phyloP scores from a whole-genome alignment of 1,140 invertebrate genomes.

The Drosophila burlai region DNA sequence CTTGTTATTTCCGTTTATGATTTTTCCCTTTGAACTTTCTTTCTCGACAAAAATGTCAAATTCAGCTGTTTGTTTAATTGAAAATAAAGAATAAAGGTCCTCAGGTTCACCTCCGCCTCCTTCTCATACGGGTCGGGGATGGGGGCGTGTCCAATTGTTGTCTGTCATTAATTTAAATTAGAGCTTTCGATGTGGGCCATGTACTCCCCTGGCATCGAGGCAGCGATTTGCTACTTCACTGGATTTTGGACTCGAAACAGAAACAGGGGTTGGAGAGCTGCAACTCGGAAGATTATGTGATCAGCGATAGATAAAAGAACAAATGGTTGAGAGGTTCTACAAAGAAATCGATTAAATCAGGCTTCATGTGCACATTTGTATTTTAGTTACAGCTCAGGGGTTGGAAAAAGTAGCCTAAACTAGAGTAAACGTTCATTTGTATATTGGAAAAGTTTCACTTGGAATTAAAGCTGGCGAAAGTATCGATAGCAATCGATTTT shows the following conservation, averaged over 20 bases:
- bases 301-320: constrained; percentile 33
- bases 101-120: not conserved
- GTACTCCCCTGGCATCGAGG: not conserved
- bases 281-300: constrained; percentile 35
- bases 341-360: not conserved
- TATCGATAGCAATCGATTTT: not conserved
- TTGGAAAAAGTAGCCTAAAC: not conserved
- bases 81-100: constrained; percentile 53
- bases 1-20: constrained; percentile 74
- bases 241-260: constrained; percentile 6
- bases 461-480: not conserved
- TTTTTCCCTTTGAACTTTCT: constrained; percentile 70
- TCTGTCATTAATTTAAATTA: constrained; percentile 79
- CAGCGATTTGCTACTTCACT: constrained; percentile 49
- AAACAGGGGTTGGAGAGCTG: not conserved
- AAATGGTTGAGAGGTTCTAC: not conserved
- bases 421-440: too few relatives aligned
- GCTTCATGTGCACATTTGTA: not conserved
- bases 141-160: constrained; percentile 67
- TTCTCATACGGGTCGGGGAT: not conserved
- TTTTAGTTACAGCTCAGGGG: not conserved
- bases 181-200: constrained; percentile 21
- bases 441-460: not conserved
- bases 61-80: constrained; percentile 84
- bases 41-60: constrained; percentile 70